phyloP scores from a whole-genome alignment of 2,888 invertebrate genomes.

The Pedicia rivosa region DNA sequence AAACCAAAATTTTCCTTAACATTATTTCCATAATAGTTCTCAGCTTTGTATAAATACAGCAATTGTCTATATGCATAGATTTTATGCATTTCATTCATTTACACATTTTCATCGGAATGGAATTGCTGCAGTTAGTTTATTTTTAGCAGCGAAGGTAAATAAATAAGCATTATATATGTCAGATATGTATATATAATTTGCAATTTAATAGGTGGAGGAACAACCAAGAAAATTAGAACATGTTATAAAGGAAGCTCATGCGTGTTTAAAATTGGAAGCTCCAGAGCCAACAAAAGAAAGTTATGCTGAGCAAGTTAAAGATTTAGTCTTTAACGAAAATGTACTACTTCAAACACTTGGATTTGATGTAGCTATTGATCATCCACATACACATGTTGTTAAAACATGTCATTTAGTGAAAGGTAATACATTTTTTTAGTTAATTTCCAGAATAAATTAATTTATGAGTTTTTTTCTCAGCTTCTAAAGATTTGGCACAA shows the following conservation, averaged over 20 bases:
- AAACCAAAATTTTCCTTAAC: constrained; percentile 2
- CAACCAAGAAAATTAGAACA: constrained; percentile 96
- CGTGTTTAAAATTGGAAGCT: constrained; percentile 61
- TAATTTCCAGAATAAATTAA: constrained; percentile 3
- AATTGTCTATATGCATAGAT: constrained; percentile 98
- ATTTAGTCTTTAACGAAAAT: constrained; percentile 93
- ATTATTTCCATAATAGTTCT: constrained; percentile 37
- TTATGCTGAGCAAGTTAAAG: constrained; percentile 63
- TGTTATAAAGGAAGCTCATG: constrained; percentile 84
- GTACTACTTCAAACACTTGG: constrained; percentile 92
- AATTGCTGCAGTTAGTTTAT: constrained; percentile 87
- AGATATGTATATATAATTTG: not conserved
- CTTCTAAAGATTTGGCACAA: constrained; percentile 91
- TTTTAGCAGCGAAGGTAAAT: constrained; percentile 80
- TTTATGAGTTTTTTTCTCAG: constrained; percentile 32
- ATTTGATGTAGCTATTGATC: constrained; percentile 95
- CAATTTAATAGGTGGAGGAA: constrained; percentile 60
- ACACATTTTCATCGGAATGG: constrained; percentile 87
- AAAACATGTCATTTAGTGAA: constrained; percentile 89
- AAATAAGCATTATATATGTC: not conserved
- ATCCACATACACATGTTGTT: constrained; percentile 95
- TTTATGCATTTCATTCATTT: constrained; percentile 97
- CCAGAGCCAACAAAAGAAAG: constrained; percentile 59
- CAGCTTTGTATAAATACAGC: constrained; percentile 98
- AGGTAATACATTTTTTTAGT: constrained; percentile 40